phyloP scores from a whole-genome alignment of 2,113 vertebrate genomes.

The Elanus axillaris region DNA sequence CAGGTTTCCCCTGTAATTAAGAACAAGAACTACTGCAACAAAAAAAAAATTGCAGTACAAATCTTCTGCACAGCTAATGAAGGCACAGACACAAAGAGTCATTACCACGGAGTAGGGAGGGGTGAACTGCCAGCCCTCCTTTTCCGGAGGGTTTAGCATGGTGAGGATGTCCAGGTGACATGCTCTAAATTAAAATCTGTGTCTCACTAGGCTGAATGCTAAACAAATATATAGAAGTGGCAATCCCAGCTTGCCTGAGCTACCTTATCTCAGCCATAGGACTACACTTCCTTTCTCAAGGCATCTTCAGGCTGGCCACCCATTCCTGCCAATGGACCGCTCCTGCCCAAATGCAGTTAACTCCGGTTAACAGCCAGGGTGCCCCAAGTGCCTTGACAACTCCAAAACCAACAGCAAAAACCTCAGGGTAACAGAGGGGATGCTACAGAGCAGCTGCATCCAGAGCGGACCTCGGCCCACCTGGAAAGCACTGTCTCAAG shows the following conservation, averaged over 20 bases:
- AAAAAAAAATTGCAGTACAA: neutral
- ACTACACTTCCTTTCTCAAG: neutral
- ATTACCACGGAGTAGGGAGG: fast-evolving
- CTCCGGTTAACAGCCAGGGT: neutral
- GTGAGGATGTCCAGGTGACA: neutral
- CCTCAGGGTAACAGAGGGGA: neutral
- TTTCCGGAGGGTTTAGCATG: neutral
- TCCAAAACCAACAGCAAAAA: neutral
- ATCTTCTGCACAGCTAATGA: neutral
- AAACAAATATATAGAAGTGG: fast-evolving
- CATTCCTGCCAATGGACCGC: neutral
- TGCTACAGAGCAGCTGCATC: neutral
- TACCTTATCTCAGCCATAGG: neutral
- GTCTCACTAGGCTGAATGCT: neutral
- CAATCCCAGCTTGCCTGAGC: neutral
- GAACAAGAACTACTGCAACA: neutral
- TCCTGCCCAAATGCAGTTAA: neutral
- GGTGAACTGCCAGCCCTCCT: neutral
- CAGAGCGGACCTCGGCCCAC: neutral
- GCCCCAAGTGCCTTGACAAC: neutral
- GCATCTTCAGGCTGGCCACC: neutral
- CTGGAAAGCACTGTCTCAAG: neutral
- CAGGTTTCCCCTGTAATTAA: neutral
- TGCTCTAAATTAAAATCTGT: neutral
- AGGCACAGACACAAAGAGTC: neutral